Conservation (phyloP, 2,113 vertebrate species). For the Gavialis gangeticus region DNA sequence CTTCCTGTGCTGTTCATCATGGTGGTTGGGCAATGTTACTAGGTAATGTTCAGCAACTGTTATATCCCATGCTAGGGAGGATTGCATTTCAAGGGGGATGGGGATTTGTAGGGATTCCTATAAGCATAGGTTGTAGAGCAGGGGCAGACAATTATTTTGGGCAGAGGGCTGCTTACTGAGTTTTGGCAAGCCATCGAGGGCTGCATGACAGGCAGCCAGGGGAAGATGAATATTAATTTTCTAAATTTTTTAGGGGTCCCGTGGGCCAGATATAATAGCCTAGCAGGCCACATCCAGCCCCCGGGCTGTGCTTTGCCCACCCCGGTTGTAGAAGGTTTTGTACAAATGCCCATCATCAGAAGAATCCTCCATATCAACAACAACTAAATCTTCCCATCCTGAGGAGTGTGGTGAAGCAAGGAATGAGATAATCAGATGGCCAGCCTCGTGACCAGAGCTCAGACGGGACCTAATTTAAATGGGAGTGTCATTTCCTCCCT, state of each 20-base stretch:
- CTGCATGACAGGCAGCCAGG: too few species aligned
- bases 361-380: not conserved
- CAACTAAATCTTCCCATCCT: not conserved
- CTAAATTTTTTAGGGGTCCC: too few species aligned
- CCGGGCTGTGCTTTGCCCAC: too few species aligned
- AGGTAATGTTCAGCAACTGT: not conserved
- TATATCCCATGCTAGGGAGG: not conserved
- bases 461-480: not conserved
- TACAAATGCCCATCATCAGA: rapidly evolving
- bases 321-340: not conserved
- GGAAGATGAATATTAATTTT: too few species aligned
- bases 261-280: too few species aligned
- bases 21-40: not conserved
- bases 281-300: too few species aligned
- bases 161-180: too few species aligned
- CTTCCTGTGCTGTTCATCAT: not conserved
- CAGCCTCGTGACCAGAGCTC: not conserved
- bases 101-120: not conserved
- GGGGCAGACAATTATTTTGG: too few species aligned
- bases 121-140: not conserved
- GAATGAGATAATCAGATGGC: not conserved
- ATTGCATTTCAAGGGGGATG: not conserved
- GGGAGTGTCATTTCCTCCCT: not conserved
- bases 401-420: not conserved
- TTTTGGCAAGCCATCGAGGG: too few species aligned